Percentiles rank a stretch among this genome's conserved stretches.
Conservation (phyloP, 2,113 vertebrate genomes). For the Brachyistius frenatus region DNA sequence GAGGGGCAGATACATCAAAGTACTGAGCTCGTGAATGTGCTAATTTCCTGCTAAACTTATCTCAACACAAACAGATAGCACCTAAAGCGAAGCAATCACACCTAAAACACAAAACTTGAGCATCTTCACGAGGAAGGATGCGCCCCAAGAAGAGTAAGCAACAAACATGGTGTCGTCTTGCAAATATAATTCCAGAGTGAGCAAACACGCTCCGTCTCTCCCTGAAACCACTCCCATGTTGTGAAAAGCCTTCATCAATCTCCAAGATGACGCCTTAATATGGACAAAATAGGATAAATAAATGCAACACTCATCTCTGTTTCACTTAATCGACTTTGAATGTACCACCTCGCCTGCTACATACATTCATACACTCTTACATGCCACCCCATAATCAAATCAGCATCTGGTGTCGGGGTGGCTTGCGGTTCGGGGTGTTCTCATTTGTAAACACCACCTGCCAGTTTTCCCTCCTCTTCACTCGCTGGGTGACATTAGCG, state of each 20-base stretch:
- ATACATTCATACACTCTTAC: conserved; percentile 64
- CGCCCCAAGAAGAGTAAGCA: conserved; percentile 8
- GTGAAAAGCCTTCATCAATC: conserved; percentile 28
- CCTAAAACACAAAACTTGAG: conserved; percentile 11
- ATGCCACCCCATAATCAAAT: conserved; percentile 72
- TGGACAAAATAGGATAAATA: conserved; percentile 39
- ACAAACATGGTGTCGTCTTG: conserved; percentile 13
- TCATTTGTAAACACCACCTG: conserved; percentile 80
- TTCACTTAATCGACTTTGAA: conserved; percentile 65
- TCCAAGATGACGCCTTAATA: conserved; percentile 34
- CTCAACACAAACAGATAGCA: conserved; percentile 49
- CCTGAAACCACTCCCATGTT: conserved; percentile 13
- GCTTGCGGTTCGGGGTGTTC: conserved; percentile 67
- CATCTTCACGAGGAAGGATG: conserved; percentile 17
- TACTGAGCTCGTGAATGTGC: conserved; percentile 12
- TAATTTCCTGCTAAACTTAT: conserved; percentile 47
- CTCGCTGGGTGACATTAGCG: conserved; percentile 65
- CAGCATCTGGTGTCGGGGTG: conserved; percentile 69
- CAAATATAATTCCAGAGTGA: conserved; percentile 3
- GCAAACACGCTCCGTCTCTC: conserved; percentile 11
- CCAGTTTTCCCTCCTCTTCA: conserved; percentile 64
- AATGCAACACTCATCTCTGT: conserved; percentile 45
- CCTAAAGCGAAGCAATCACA: conserved; percentile 35
- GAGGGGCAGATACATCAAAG: conserved; percentile 40
- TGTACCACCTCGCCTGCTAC: conserved; percentile 47